phyloP scores from a whole-genome alignment of 2,888 invertebrate species.

The Thera britannica region DNA sequence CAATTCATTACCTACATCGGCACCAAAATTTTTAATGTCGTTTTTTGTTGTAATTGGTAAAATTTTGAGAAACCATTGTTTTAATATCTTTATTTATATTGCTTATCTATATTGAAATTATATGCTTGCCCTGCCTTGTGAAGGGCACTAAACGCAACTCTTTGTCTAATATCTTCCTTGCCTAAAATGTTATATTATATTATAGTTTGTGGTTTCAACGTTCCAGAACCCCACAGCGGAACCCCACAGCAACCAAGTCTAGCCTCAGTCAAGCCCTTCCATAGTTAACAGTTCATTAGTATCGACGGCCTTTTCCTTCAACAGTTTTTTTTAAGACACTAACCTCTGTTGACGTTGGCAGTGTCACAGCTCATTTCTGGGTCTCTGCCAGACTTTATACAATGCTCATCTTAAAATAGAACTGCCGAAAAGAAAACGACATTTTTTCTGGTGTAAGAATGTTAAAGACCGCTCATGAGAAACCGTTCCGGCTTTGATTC shows the following conservation, averaged over 20 bases:
- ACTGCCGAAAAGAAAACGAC: slow-evolving; percentile 65
- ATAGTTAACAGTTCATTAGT: slow-evolving; percentile 48
- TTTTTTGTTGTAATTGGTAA: too few species aligned
- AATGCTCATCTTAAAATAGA: slow-evolving; percentile 76
- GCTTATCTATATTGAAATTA: too few species aligned
- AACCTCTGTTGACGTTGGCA: slow-evolving; percentile 81
- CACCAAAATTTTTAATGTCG: too few species aligned
- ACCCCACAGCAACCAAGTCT: neutral
- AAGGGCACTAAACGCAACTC: too few species aligned
- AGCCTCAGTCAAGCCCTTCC: slow-evolving; percentile 23
- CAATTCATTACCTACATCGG: too few species aligned
- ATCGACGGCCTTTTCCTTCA: slow-evolving; percentile 56
- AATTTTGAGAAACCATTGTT: too few species aligned
- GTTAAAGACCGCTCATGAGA: slow-evolving; percentile 43
- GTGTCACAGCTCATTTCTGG: slow-evolving; percentile 73
- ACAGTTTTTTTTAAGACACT: slow-evolving; percentile 72
- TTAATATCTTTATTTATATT: too few species aligned
- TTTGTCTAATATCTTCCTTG: too few species aligned
- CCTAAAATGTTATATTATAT: too few species aligned
- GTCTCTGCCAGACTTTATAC: slow-evolving; percentile 76
- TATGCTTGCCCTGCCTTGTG: too few species aligned
- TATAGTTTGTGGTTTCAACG: too few species aligned
- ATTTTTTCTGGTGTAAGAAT: slow-evolving; percentile 61
- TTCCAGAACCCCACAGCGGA: neutral
- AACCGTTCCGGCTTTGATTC: slow-evolving; percentile 41